Conservation (phyloP, 2,797 vertebrate genomes). For the Hoplostethus mediterraneus region DNA sequence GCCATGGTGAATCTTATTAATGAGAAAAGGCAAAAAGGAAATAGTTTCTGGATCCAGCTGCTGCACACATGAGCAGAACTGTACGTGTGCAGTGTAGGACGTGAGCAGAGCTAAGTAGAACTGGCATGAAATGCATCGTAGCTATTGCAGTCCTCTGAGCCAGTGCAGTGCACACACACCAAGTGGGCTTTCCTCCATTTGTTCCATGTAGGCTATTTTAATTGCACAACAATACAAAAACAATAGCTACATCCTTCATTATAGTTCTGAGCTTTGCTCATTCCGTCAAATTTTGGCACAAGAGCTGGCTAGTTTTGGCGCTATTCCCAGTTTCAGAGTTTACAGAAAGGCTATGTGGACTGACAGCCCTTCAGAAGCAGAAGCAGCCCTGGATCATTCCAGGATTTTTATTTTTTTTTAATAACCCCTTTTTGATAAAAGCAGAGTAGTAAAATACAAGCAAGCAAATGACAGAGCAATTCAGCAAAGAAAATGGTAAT, state of each 20-base stretch:
- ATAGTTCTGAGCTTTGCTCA: slow-evolving; percentile 46
- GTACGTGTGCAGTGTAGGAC: slow-evolving; percentile 30
- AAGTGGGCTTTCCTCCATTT: slow-evolving; percentile 17
- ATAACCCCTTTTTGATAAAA: slow-evolving; percentile 58
- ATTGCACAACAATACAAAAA: slow-evolving; percentile 33
- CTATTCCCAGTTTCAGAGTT: slow-evolving; percentile 58
- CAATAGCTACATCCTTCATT: slow-evolving; percentile 49
- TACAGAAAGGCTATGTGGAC: slow-evolving; percentile 57
- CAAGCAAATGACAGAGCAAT: slow-evolving; percentile 55
- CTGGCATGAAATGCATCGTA: slow-evolving; percentile 55
- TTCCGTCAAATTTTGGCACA: slow-evolving; percentile 63
- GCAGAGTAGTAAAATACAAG: slow-evolving; percentile 62
- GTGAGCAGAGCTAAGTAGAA: slow-evolving; percentile 46
- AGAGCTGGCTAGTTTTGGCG: slow-evolving; percentile 67
- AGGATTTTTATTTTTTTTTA: slow-evolving; percentile 41
- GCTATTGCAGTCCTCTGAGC: slow-evolving; percentile 33
- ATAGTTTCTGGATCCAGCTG: slow-evolving; percentile 28
- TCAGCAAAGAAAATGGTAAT: slow-evolving; percentile 23
- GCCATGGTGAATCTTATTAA: slow-evolving; percentile 38
- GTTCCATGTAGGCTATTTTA: slow-evolving; percentile 11
- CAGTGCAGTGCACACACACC: slow-evolving; percentile 29
- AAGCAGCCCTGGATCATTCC: slow-evolving; percentile 53
- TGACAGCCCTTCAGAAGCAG: slow-evolving; percentile 64
- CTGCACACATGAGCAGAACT: slow-evolving; percentile 40
- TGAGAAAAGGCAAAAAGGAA: slow-evolving; percentile 37